Evolutionary conservation across 2,797 vertebrate species (phyloP), one percentile per base, ranked within the genome.

Genomic region (Sciurus vulgaris): DNA sequence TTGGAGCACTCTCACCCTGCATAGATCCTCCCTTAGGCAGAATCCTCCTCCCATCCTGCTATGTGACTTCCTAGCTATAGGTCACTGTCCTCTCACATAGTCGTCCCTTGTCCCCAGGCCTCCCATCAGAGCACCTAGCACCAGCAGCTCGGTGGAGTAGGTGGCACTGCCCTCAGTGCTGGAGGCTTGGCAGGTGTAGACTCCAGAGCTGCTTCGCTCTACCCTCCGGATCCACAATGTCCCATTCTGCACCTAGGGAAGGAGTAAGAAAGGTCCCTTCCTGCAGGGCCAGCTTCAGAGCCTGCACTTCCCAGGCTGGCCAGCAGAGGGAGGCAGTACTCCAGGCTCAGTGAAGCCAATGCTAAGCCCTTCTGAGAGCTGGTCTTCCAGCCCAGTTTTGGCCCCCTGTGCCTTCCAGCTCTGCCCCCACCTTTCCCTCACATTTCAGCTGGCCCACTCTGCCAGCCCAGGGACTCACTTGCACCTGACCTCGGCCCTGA

Each of bases 131-230:
- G 98, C 97, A 99, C 99, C 99, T 99, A 99, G 99, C 97, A 99
- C 99, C 54, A 99, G 99, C 94, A 99, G 99, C 6, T 99, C 99
- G 14, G 98, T 99, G 59, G 97, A 98, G 93, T 99, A 99, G 91
- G 98, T 99, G 97, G 99, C 73, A 41, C 99, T 99, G 96, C 99
- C 99, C 98, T 99, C 99, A 0, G 98, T 95, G 97, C 99, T 99
- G 97, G 99, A 99, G 24, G 99, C 99, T 2, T 99, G 99, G 98
- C 99, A 99, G 86, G 98, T 99, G 96, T 99, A 99, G 79, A 99
- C 98, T 96, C 99, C 99, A 0, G 99, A 98, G 7, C 98, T 99
- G 98, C 99, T 98, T 28, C 98, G 99, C 26, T 98, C 98, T 97
- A 99, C 99, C 0, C 96, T 97, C 0, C 96, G 98, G 95, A 99